These are phyloP conservation scores for Muschampia staudingeri DNA, from an alignment of 2,888 invertebrate species.

Conservation along the genomic window DNA sequence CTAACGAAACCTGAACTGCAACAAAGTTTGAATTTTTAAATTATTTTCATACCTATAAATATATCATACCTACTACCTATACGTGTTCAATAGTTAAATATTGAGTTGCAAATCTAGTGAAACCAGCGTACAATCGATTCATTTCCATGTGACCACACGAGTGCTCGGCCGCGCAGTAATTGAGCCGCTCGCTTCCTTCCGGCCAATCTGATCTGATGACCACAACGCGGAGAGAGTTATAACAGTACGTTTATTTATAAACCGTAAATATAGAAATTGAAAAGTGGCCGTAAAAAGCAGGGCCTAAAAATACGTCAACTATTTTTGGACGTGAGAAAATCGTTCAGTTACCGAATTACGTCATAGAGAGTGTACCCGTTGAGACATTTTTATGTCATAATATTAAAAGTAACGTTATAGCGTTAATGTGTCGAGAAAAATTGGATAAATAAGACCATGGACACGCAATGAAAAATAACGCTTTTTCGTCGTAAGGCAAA, in stretches of 20 bases:
- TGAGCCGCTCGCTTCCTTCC: slow-evolving; percentile 87
- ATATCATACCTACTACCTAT: too few relatives aligned
- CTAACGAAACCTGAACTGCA: background rate
- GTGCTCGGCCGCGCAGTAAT: slow-evolving; percentile 81
- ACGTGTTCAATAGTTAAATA: slow-evolving; percentile 7
- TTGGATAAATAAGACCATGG: too few relatives aligned
- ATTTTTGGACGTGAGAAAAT: background rate
- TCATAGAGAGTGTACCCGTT: background rate
- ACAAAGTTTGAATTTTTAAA: too few relatives aligned
- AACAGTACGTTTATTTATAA: slow-evolving; percentile 32
- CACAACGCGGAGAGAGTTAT: slow-evolving; percentile 22
- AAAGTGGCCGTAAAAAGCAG: background rate
- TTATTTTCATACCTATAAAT: too few relatives aligned
- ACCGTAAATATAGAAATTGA: background rate
- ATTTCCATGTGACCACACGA: slow-evolving; percentile 80
- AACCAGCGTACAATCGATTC: slow-evolving; percentile 75
- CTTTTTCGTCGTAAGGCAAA: too few relatives aligned
- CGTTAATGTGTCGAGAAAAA: too few relatives aligned
- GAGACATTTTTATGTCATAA: too few relatives aligned
- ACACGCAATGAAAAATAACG: too few relatives aligned
- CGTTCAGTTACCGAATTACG: background rate
- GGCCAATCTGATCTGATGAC: slow-evolving; percentile 71
- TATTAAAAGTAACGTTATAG: too few relatives aligned
- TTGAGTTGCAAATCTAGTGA: slow-evolving; percentile 6
- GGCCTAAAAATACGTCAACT: background rate